Percentiles rank a stretch among this genome's conserved stretches.
phyloP scores from a whole-genome alignment of 2,797 vertebrate species.

The Anabacerthia variegaticeps region DNA sequence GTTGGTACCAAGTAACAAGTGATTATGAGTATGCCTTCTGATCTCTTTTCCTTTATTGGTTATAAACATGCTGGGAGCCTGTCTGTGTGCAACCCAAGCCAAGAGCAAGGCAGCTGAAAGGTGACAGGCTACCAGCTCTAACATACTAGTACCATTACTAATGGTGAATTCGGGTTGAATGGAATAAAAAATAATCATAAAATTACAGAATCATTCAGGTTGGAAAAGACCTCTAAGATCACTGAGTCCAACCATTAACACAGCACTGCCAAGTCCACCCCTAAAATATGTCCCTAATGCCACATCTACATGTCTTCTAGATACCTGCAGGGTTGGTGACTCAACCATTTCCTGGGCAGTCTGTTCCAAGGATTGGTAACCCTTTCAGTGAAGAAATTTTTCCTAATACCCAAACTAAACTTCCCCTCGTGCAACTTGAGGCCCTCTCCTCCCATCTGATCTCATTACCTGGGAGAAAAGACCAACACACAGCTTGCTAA shows the following conservation, averaged over 20 bases:
- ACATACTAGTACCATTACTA: neutral
- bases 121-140: neutral
- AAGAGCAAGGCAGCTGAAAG: neutral
- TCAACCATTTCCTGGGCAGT: neutral
- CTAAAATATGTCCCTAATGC: neutral
- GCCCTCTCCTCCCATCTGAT: accelerated
- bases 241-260: neutral
- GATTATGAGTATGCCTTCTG: constrained; percentile 1
- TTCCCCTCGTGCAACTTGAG: neutral
- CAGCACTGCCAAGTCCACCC: neutral
- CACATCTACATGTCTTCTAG: neutral
- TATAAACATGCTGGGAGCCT: neutral
- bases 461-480: neutral
- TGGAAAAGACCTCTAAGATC: neutral
- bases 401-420: neutral
- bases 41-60: constrained; percentile 33
- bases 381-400: neutral
- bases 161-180: neutral
- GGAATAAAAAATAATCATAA: neutral
- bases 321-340: neutral
- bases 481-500: neutral
- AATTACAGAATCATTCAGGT: neutral
- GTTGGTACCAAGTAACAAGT: neutral
- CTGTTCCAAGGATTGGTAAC: neutral
- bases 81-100: neutral